Conservation (phyloP, 1,140 invertebrate genomes). For the Habropoda laboriosa region DNA sequence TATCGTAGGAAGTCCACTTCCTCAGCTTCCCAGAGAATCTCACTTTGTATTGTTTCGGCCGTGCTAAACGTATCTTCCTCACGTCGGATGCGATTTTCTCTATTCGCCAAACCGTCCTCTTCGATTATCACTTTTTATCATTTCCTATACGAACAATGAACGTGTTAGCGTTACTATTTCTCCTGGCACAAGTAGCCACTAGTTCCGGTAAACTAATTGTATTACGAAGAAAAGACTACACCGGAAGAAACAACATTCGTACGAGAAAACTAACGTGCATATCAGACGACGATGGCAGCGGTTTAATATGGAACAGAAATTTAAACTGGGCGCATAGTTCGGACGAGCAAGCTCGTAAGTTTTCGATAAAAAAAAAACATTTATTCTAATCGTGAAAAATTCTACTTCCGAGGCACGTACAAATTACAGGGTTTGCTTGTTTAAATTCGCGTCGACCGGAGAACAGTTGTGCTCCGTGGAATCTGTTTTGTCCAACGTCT, state of each 20-base stretch:
- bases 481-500: no score
- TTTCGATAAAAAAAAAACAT: background rate
- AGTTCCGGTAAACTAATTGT: conserved; percentile 5
- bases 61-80: no score
- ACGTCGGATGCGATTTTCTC: no score
- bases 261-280: conserved; percentile 31
- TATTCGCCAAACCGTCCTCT: no score
- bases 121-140: no score
- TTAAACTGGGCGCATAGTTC: background rate
- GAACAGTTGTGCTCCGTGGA: no score
- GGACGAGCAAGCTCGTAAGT: conserved; percentile 24
- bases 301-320: conserved; percentile 57
- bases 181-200: background rate
- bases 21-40: background rate
- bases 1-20: conserved; percentile 61
- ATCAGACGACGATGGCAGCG: conserved; percentile 47
- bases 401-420: no score
- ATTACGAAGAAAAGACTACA: background rate
- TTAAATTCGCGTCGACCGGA: no score
- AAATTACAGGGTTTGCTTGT: no score
- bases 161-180: background rate
- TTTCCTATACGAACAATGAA: no score
- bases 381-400: background rate
- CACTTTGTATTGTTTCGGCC: background rate
- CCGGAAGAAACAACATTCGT: background rate